Percentiles rank a stretch among this genome's conserved stretches.
These are phyloP conservation scores for Cosmia trapezina DNA, from an alignment of 2,888 invertebrate genomes.

Conservation along the genomic window DNA sequence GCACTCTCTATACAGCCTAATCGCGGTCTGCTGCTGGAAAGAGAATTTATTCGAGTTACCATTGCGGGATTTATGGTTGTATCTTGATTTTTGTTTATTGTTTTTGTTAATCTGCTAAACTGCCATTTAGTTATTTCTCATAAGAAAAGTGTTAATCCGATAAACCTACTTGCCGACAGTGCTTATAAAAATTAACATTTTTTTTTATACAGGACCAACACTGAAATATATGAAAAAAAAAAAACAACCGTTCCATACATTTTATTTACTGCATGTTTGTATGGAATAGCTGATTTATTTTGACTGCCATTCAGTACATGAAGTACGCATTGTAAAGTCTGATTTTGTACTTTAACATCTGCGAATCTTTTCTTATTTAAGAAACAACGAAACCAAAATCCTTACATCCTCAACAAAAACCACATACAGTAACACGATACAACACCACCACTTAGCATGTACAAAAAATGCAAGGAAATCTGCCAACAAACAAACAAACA, in stretches of 20 bases:
- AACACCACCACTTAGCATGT: conserved; percentile 58
- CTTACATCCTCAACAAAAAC: conserved; percentile 25
- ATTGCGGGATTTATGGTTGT: not conserved
- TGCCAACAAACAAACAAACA: conserved; percentile 76
- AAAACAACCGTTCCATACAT: not conserved
- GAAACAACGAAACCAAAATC: conserved; percentile 24
- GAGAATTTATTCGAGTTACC: not conserved
- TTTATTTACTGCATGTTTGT: not conserved
- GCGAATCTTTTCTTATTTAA: not conserved
- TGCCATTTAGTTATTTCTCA: no score
- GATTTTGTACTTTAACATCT: not conserved
- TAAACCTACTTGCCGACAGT: not conserved
- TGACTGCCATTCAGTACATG: not conserved
- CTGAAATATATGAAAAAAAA: not conserved
- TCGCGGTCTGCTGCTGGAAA: not conserved
- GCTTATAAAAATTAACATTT: not conserved
- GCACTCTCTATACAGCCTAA: not conserved
- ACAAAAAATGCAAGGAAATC: conserved; percentile 73
- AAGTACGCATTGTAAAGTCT: not conserved
- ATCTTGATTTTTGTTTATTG: no score
- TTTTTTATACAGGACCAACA: not conserved
- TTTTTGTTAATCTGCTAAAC: not conserved
- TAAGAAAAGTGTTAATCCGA: not conserved
- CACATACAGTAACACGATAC: conserved; percentile 56
- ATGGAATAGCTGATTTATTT: not conserved